Base-by-base conservation (phyloP, 1,140 invertebrate genomes). In the Gonatopus flavifemur region DNA sequence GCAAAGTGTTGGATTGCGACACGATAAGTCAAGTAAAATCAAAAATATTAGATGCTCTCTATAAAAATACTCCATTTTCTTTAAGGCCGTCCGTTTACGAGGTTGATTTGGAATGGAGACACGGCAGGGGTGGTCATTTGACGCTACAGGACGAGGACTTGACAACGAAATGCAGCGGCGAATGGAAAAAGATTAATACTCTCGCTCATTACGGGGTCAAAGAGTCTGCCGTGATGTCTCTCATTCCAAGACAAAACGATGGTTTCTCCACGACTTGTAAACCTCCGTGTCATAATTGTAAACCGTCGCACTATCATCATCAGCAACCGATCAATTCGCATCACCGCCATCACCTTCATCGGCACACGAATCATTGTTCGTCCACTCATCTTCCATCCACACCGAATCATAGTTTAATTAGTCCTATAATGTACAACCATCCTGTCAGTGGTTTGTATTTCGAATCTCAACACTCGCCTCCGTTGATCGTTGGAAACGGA, bases 11-110 rank as follows among this genome's bases (percentile, higher is more conserved):
- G 43, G 95, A 98, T 79, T 98, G 96, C 84, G 97, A 99, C 83
- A 98, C 94, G 20, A 96, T 99, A 73, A 93, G 89, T 50, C 97
- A 99, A 81, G 95, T 98, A 0, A 99, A 99, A 75, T 88, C 90
- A 1, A 99, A 99, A 81, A 96, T 98, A 49, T 82, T 99, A 25
- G 96, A 99, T 80, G 88, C 93, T n/a, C 82, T 99, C 10, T 97
- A 95, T 77, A 95, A 95, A 76, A 95, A 96, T 74, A 94, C 91
- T 16, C 92, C 94, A n/a, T 96, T 93, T 73, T 95, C 93, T 13
- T 77, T 93, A 69, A 81, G 94, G 52, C 93, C 93, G n/a, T 90
- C 91, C 43, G 87, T 95, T 52, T 84, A 94, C 68, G 93, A 96
- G 77, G 90, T 97, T 22, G 94, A 97, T 82, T 82, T 87, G 76